A percentile compares a stretch with the other conserved stretches of the same genome.
Conservation (phyloP, 2,797 vertebrate genomes). For the Poecilia wingei region DNA sequence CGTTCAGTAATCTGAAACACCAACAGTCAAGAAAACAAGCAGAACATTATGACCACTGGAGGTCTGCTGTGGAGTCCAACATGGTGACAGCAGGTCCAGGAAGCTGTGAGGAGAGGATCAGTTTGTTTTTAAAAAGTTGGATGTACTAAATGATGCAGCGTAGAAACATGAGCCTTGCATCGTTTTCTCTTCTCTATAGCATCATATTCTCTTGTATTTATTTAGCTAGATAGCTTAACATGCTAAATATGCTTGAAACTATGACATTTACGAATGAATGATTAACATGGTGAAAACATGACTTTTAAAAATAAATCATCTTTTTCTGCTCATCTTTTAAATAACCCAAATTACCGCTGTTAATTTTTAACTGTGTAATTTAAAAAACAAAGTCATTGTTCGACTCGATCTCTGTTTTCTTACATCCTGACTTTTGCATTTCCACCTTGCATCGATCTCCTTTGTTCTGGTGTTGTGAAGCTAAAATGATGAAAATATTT, state of each 20-base stretch:
- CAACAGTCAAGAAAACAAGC: background rate
- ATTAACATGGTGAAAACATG: background rate
- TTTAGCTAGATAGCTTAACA: no score
- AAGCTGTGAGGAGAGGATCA: background rate
- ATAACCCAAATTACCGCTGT: background rate
- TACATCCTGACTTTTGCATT: background rate
- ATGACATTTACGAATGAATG: no score
- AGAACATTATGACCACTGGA: background rate
- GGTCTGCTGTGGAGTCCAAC: background rate
- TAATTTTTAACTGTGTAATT: background rate
- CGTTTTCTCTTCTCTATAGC: no score
- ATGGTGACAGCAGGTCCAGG: background rate
- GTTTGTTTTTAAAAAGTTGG: no score
- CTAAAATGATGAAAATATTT: constrained; percentile 18
- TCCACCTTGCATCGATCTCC: background rate
- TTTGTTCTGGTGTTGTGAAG: background rate
- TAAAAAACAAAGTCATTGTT: background rate
- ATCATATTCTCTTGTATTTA: no score
- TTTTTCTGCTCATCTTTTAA: background rate
- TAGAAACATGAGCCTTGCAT: no score
- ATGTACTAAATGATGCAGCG: no score
- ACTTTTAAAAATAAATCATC: background rate
- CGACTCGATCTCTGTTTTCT: background rate
- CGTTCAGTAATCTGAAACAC: constrained; percentile 90
- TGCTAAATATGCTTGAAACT: no score